A percentile compares a stretch with the other conserved stretches of the same genome.
These are phyloP conservation scores for Anagyrus pseudococci DNA, from an alignment of 2,888 invertebrate species.

Conservation along the genomic window DNA sequence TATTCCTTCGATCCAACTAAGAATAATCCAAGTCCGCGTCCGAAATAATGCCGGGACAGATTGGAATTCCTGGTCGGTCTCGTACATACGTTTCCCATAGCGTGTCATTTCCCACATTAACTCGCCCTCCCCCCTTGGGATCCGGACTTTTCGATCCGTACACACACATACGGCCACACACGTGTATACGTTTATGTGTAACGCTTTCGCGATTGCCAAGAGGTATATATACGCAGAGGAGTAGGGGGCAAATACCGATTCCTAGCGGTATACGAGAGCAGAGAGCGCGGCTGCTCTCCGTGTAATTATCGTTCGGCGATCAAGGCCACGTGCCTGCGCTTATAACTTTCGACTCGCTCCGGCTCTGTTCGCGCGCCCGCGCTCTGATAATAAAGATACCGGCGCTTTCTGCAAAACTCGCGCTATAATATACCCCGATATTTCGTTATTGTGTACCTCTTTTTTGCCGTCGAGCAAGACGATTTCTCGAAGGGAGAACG, in stretches of 20 bases:
- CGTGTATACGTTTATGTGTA: too few species aligned
- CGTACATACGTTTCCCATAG: too few species aligned
- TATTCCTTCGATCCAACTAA: background rate
- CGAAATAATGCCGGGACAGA: too few species aligned
- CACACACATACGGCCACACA: background rate
- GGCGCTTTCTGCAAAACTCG: too few species aligned
- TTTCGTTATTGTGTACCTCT: too few species aligned
- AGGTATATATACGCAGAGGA: background rate
- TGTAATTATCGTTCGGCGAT: slow-evolving; percentile 48
- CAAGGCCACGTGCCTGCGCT: slow-evolving; percentile 46
- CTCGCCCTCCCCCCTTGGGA: background rate
- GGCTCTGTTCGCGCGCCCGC: background rate
- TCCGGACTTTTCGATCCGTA: background rate
- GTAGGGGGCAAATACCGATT: slow-evolving; percentile 4
- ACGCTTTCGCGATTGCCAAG: background rate
- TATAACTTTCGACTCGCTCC: slow-evolving; percentile 25
- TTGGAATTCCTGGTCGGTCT: too few species aligned
- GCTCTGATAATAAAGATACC: slow-evolving; percentile 26
- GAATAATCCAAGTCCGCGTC: background rate
- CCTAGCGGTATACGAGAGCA: slow-evolving; percentile 32
- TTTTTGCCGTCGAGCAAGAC: too few species aligned
- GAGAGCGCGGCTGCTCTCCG: slow-evolving; percentile 32
- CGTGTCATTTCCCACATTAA: background rate
- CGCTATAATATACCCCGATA: too few species aligned
- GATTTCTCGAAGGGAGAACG: too few species aligned